Conservation (phyloP, 1,140 invertebrate genomes). For the Plutomurus gul region DNA sequence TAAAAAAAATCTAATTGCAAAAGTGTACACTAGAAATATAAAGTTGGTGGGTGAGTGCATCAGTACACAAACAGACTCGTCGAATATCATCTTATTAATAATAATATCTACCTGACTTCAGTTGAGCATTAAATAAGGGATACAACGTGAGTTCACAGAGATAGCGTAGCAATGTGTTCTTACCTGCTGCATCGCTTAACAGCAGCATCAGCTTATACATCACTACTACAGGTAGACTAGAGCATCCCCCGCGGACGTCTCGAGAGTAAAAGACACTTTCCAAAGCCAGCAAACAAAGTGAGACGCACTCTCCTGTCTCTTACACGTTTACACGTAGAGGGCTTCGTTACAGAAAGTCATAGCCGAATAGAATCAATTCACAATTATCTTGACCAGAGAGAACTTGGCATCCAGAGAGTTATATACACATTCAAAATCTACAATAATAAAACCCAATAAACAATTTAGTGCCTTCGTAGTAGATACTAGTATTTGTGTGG, state of each 20-base stretch:
- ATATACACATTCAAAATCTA: neutral
- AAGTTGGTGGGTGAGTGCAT: too few relatives aligned
- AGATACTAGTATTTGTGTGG: too few relatives aligned
- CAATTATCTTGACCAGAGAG: neutral
- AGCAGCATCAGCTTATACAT: neutral
- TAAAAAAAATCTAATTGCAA: too few relatives aligned
- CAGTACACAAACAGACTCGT: too few relatives aligned
- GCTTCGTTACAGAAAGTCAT: neutral
- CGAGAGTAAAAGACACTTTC: slow-evolving; percentile 13
- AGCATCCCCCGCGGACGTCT: slow-evolving; percentile 7
- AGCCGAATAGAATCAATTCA: neutral
- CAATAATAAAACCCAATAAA: neutral
- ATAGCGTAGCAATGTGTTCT: neutral
- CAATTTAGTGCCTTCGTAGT: too few relatives aligned
- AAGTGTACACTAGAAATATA: too few relatives aligned
- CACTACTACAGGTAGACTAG: neutral
- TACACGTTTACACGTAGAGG: neutral
- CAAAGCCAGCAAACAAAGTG: neutral
- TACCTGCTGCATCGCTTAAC: neutral
- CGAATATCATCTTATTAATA: too few relatives aligned
- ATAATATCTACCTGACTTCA: too few relatives aligned
- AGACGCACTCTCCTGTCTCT: neutral
- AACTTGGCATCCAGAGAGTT: neutral
- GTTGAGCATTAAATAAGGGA: too few relatives aligned
- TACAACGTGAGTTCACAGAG: too few relatives aligned